phyloP scores from a whole-genome alignment of 1,140 invertebrate genomes.

The Temnothorax nylanderi region DNA sequence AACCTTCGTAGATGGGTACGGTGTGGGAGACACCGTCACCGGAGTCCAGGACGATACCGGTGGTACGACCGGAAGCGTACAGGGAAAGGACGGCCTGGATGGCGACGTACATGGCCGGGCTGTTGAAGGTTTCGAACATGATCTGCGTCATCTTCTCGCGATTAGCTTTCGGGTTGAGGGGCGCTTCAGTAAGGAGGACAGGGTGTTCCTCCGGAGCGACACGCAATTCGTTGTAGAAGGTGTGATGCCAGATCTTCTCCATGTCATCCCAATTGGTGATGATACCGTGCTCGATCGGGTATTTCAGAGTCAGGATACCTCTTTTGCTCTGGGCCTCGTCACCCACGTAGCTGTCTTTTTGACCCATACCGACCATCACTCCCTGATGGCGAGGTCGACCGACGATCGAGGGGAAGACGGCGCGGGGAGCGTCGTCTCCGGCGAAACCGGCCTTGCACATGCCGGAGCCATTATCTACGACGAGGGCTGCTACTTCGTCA shows the following conservation, averaged over 20 bases:
- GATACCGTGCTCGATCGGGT: slow-evolving; percentile 92
- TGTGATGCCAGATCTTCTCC: slow-evolving; percentile 89
- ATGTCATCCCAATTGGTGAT: slow-evolving; percentile 95
- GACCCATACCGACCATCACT: slow-evolving; percentile 98
- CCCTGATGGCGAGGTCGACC: slow-evolving; percentile 94
- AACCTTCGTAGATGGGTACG: slow-evolving; percentile 96
- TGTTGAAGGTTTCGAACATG: slow-evolving; percentile 91
- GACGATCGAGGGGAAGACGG: slow-evolving; percentile 96
- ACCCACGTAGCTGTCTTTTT: slow-evolving; percentile 96
- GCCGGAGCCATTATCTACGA: slow-evolving; percentile 94
- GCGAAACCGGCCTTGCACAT: slow-evolving; percentile 96
- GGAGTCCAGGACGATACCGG: slow-evolving; percentile 93
- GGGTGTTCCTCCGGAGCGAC: slow-evolving; percentile 96
- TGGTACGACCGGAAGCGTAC: slow-evolving; percentile 95
- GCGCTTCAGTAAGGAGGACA: slow-evolving; percentile 93
- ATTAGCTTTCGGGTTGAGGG: slow-evolving; percentile 93
- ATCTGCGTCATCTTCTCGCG: slow-evolving; percentile 88
- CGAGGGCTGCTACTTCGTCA: slow-evolving; percentile 95
- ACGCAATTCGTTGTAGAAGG: slow-evolving; percentile 90
- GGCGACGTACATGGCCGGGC: slow-evolving; percentile 94
- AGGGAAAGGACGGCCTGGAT: slow-evolving; percentile 94
- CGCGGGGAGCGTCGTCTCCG: slow-evolving; percentile 88
- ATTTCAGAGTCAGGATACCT: slow-evolving; percentile 91
- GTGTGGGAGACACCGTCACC: slow-evolving; percentile 96
- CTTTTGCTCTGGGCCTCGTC: slow-evolving; percentile 94